Base-by-base conservation (phyloP, 2,888 invertebrate genomes). In the Sinodicranocentrus sp. region DNA sequence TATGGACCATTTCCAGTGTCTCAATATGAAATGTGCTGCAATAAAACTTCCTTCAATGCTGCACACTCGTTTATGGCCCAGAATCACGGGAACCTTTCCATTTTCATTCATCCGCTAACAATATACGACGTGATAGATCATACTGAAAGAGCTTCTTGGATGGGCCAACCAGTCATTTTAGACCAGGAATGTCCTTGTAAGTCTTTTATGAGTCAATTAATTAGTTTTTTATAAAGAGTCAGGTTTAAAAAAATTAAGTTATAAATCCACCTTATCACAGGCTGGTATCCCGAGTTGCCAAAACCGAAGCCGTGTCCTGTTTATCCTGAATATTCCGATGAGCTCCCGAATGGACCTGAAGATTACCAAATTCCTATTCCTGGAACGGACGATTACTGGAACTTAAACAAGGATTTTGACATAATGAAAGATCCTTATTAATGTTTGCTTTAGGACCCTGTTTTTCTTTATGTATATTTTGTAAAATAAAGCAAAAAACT, bases 1-100 rank as follows among this genome's bases (percentile, higher is more conserved):
- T 72, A 59, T 39, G 84, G 84, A 1, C 84, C 84, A n/a, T 73
- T 73, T 44, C 84, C 87, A 52, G 78, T 77, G 13, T 79, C 82
- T 6, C 87, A 87, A 44, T 87, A 82, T 79, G 87, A 87, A 26
- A 57, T 85, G 67, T 87, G 87, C 85, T 87, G 87, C 59, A 87
- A 87, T 67, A 85, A 84, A 25, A 83, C 86, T 28, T 33, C 59
- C 2, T 78, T 44, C 57, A 39, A 33, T 6, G 78, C 63, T 13
- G 78, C 78, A 13, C 78, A 79, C 39, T 70, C 78, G 1, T 79
- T 57, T 77, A 48, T 48, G 48, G 48, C 84, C 19, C 87, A 87
- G 70, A 87, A 87, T 57, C 87, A 87, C 39, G 87, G 87, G 65
- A 87, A 87, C 57, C 67, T 86, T 19, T 85, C 85, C 2, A 84